phyloP scores from a whole-genome alignment of 1,140 invertebrate genomes.

The Caenorhabditis tropicalis region DNA sequence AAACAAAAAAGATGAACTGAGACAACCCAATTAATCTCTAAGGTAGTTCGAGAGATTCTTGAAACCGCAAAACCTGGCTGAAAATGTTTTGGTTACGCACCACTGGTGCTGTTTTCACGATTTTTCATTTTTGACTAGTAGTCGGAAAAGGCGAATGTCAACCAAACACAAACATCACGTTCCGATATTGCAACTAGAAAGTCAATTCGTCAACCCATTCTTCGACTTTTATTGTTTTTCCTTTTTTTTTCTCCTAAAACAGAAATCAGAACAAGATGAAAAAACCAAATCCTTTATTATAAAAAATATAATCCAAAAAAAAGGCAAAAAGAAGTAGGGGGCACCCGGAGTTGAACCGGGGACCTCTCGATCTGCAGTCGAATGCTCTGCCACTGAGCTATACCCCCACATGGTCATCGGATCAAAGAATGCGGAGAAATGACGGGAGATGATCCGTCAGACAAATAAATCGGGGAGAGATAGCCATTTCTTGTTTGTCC shows the following conservation, averaged over 20 bases:
- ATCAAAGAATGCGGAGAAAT: too few species aligned
- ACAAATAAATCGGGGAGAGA: too few species aligned
- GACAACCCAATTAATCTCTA: background rate
- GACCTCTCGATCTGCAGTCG: slow-evolving; percentile 76
- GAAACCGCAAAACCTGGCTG: background rate
- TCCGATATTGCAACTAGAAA: slow-evolving; percentile 11
- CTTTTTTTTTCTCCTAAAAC: background rate
- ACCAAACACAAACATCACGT: slow-evolving; percentile 32
- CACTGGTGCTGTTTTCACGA: slow-evolving; percentile 12
- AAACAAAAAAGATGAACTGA: background rate
- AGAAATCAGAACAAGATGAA: too few species aligned
- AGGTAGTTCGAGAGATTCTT: too few species aligned
- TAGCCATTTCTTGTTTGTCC: too few species aligned
- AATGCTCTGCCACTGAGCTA: slow-evolving; percentile 76
- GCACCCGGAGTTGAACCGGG: slow-evolving; percentile 75
- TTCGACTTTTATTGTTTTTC: background rate
- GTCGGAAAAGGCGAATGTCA: background rate
- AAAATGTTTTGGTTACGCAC: slow-evolving; percentile 33
- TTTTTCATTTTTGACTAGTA: slow-evolving; percentile 28
- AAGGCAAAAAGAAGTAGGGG: slow-evolving; percentile 50
- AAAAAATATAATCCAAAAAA: too few species aligned
- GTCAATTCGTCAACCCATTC: background rate
- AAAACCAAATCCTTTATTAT: too few species aligned
- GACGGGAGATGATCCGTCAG: too few species aligned
- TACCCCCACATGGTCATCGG: too few species aligned